Percentiles rank a stretch among this genome's conserved stretches.
Conservation (phyloP, 2,797 vertebrate species). For the Agapornis canus region DNA sequence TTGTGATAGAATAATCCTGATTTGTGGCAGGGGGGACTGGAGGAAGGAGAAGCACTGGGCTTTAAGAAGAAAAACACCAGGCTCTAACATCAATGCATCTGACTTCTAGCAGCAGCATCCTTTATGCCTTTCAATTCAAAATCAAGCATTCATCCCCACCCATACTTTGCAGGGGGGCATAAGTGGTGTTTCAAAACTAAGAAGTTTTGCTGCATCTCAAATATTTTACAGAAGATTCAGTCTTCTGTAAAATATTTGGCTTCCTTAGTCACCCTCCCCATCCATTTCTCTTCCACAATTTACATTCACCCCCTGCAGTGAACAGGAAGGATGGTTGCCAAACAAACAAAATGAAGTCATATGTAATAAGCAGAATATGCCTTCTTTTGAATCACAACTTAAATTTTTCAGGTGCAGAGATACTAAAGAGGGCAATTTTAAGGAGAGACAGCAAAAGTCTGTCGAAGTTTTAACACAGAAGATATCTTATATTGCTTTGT, state of each 20-base stretch:
- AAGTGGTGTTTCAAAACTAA: not conserved
- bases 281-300: not conserved
- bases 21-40: not conserved
- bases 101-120: not conserved
- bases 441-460: not conserved
- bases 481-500: not conserved
- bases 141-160: not conserved
- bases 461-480: not conserved
- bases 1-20: not conserved
- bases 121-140: not conserved
- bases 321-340: not conserved
- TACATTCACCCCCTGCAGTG: not conserved
- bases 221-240: slow-evolving; percentile 3
- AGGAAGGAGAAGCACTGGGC: not conserved
- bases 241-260: not conserved
- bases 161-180: not conserved
- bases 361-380: not conserved
- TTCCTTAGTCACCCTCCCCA: not conserved
- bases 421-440: not conserved
- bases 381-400: not conserved
- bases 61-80: not conserved
- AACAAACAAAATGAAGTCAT: slow-evolving; percentile 3
- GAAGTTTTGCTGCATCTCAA: not conserved
- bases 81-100: not conserved
- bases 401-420: not conserved